Base-by-base conservation (phyloP, 1,140 invertebrate species). In the Drosophila elegans region DNA sequence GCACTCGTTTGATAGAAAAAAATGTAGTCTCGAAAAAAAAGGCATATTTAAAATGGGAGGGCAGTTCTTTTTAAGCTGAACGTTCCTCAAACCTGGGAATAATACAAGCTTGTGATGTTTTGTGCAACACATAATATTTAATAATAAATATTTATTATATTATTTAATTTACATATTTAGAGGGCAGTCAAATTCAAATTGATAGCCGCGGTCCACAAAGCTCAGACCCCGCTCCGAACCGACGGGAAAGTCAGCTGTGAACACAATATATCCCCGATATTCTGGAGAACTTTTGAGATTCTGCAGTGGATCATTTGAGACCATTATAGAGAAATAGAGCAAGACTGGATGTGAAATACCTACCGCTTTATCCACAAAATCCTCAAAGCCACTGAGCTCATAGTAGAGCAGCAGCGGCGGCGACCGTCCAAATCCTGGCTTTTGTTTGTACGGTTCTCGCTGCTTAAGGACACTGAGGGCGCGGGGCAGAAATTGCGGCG, bases 131-230 rank as follows among this genome's bases (percentile, higher is more conserved):
- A 72, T 48, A 39, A 48, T 57, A 11, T 71, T 71, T 57, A 57
- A 72, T 72, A 72, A 72, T 72, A 71, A 71, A 57, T 71, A 57
- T 46, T 34, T 41, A 9, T 48, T 21, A 52, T 62, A 44, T 39
- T 53, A 52, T 0, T 13, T 34, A 29, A 69, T 54, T 32, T 49
- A 57, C 55, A 55, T 36, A 49, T 29, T 41, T 36, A 5, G 34
- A 42, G 16, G 36, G 60, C 75, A 81, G 39, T 80, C 69, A 74
- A 91, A 91, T 46, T 91, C 79, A 73, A 91, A 91, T 36, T 91
- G 89, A 63, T 85, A 91, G 39, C 90, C 90, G 36, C 90, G 84
- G 76, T 91, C 83, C 1, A 91, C 89, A 54, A 90, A 91, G 55
- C 90, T 91, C 21, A 91, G 71, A 36, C 90, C 90, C 3, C 81